Evolutionary conservation across 2,797 vertebrate genomes (phyloP), one percentile per base, ranked within the genome.

Genomic region (Macropus fuliginosus): DNA sequence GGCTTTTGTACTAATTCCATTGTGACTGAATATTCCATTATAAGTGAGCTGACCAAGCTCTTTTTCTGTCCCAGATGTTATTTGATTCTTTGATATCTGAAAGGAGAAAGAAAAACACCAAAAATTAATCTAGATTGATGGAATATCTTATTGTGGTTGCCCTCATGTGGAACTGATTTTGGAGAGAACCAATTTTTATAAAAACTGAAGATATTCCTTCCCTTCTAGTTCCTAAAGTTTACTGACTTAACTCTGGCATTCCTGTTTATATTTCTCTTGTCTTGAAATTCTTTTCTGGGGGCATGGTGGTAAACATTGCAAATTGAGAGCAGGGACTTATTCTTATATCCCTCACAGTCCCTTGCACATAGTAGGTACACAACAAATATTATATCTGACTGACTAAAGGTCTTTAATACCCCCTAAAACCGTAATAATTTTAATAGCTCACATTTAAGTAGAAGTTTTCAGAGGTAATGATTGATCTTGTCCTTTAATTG

Each of bases 241-340:
- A 0, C n/a, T 92, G 13, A 0, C 1, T 74, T 52, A 81, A 81
- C 14, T 90, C 54, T 8, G 28, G 24, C 9, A 4, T 29, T 46
- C 21, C 40, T 81, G 9, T 81, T 27, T 46, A 10, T 24, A 27
- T 10, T 21, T 21, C 0, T 52, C 34, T 91, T 92, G n/a, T 91
- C 54, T 56, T 24, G 27, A 18, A 55, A 31, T 12, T 94, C 52
- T 54, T 27, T 91, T 93, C 92, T 93, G 24, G 13, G 56, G 50
- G 10, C 62, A 74, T 95, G 34, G 87, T 96, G 94, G 56, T 52
- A 55, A 81, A 81, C 74, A 27, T 46, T 34, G 8, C 74, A 81
- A 46, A 81, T 46, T 40, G n/a, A 40, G 66, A 81, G 18, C n/a
- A 81, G 2, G 21, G 18, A 81, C 74, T 46, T 46, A 46, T 21